Evolutionary conservation across 2,888 invertebrate species (phyloP).

Genomic region (Litoditis marina): DNA sequence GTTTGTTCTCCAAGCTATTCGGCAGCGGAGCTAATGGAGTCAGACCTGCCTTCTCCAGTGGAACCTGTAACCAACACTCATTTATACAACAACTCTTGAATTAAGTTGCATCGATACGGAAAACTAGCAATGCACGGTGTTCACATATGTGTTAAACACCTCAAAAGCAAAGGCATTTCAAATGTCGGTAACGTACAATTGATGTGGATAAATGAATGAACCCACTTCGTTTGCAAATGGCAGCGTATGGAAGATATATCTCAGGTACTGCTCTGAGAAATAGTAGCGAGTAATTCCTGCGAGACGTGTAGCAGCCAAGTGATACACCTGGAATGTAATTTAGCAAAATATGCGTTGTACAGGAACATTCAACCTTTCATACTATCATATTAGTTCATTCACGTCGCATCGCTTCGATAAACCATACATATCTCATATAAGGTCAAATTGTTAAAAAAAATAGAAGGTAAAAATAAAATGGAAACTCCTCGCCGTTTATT

Average conservation of each 20-base stretch:
- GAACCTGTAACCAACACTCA: conserved; percentile 28
- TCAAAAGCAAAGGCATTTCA: not conserved
- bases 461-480: not conserved
- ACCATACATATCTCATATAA: no score
- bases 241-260: conserved; percentile 71
- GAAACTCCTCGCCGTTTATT: not conserved
- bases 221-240: conserved; percentile 67
- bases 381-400: no score
- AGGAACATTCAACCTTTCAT: no score
- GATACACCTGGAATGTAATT: conserved; percentile 34
- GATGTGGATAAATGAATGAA: not conserved
- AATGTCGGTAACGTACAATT: not conserved
- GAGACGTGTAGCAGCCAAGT: conserved; percentile 68
- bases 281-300: conserved; percentile 81
- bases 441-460: not conserved
- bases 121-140: not conserved
- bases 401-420: no score
- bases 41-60: conserved; percentile 36
- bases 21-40: conserved; percentile 23
- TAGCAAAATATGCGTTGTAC: not conserved
- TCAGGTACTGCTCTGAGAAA: conserved; percentile 77
- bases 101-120: no score
- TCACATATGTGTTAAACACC: not conserved
- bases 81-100: no score
- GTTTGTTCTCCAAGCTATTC: conserved; percentile 19